These are phyloP conservation scores for Odontocolon sp. DNA, from an alignment of 2,888 invertebrate species.

Conservation along the genomic window DNA sequence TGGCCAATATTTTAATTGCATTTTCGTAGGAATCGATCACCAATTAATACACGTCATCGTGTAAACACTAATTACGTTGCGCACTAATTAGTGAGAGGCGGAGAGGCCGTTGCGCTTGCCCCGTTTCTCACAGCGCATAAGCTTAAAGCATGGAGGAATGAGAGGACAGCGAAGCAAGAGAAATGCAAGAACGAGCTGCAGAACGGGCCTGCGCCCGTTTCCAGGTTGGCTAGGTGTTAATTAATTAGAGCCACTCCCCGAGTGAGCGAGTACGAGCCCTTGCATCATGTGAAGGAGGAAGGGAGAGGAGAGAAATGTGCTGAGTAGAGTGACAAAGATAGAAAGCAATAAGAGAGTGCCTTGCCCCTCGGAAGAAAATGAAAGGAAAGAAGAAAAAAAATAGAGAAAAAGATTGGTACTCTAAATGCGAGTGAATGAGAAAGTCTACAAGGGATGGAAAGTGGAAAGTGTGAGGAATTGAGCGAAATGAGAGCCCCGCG, in stretches of 20 bases:
- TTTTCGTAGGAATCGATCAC: slow-evolving; percentile 70
- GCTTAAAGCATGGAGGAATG: neutral
- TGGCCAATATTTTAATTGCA: slow-evolving; percentile 71
- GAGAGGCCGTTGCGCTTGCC: slow-evolving; percentile 18
- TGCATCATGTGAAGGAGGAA: slow-evolving; percentile 17
- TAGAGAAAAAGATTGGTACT: slow-evolving; percentile 1
- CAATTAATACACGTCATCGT: slow-evolving; percentile 69
- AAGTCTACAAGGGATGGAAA: slow-evolving; percentile 9
- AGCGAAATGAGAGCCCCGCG: neutral
- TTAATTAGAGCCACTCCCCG: slow-evolving; percentile 79
- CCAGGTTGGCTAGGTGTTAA: slow-evolving; percentile 77
- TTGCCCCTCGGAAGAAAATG: neutral
- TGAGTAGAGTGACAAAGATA: slow-evolving; percentile 23
- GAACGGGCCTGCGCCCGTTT: slow-evolving; percentile 58
- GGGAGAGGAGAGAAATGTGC: neutral
- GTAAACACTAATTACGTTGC: slow-evolving; percentile 78
- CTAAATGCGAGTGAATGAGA: neutral
- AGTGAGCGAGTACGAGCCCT: slow-evolving; percentile 51
- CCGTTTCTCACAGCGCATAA: slow-evolving; percentile 21
- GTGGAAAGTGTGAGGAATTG: neutral
- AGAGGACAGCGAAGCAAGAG: slow-evolving; percentile 5
- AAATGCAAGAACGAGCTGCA: slow-evolving; percentile 36
- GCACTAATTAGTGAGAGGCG: slow-evolving; percentile 78
- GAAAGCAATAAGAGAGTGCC: slow-evolving; percentile 13
- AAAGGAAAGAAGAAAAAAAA: slow-evolving; percentile 2